A percentile compares a stretch with the other conserved stretches of the same genome.
These are phyloP conservation scores for Thomomys bottae DNA, from an alignment of 2,113 vertebrate genomes.

Conservation along the genomic window DNA sequence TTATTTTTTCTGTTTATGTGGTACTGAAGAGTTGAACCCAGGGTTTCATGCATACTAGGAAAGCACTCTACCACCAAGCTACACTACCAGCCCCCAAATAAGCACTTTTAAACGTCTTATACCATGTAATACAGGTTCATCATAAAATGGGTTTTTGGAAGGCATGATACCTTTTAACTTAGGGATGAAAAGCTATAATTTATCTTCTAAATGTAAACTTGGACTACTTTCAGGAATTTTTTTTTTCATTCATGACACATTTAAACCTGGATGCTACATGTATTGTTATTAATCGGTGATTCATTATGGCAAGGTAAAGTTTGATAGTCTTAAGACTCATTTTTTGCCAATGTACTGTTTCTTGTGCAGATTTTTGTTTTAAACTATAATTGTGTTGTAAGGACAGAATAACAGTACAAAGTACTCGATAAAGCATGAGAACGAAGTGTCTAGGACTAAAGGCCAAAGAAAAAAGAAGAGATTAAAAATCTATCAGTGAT, in stretches of 20 bases:
- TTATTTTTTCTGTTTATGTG: too few relatives aligned
- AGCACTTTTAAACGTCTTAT: neutral
- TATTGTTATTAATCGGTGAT: constrained; percentile 1
- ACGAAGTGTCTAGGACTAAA: constrained; percentile 7
- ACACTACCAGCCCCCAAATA: too few relatives aligned
- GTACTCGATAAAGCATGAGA: neutral
- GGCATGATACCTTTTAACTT: constrained; percentile 15
- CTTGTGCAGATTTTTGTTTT: neutral
- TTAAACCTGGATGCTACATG: neutral
- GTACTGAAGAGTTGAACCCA: too few relatives aligned
- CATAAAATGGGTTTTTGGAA: constrained; percentile 39
- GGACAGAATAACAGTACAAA: neutral
- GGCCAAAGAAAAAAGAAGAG: neutral
- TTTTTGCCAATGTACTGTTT: neutral
- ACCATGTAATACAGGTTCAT: neutral
- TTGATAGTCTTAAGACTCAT: neutral
- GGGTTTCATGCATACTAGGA: too few relatives aligned
- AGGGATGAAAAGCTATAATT: constrained; percentile 13
- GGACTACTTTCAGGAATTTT: constrained; percentile 30
- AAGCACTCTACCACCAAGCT: too few relatives aligned
- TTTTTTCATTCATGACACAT: neutral
- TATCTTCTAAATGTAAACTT: constrained; percentile 43
- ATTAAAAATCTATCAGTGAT: neutral
- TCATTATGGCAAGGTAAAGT: neutral
- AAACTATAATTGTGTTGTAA: constrained; percentile 26